Base-by-base conservation (phyloP, 2,888 invertebrate genomes). In the Cyaniris semiargus region DNA sequence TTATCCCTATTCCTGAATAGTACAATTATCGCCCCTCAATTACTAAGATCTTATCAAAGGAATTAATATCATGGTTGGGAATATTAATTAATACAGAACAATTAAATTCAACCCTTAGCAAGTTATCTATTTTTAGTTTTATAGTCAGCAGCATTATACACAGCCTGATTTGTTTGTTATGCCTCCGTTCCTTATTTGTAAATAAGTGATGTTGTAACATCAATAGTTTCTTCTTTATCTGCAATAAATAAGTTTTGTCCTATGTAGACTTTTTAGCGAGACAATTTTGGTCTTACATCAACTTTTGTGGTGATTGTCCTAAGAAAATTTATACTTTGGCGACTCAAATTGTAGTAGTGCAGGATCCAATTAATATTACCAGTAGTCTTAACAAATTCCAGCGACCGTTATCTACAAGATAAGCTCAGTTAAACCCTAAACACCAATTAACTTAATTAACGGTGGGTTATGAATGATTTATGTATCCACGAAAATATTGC, bases 321-420 rank as follows among this genome's bases (percentile, higher is more conserved):
- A 4, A 18, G 53, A 53, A 18, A 48, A 48, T 15, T 15, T 15
- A 53, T 53, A 53, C 4, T 31, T 66, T 15, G 27, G 27, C 27
- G 18, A 66, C 66, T 66, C 27, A 5, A 31, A 27, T 15, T 27
- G 15, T 7, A 13, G 44, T 27, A 66, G 27, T 31, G 6, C 27
- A 38, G 71, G n/a, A 38, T 71, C 71, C 71, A 71, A 72, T 44
- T 72, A 72, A 44, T 72, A 48, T 72, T 13, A 48, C 72, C 48
- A 44, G 72, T 72, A 44, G 74, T 74, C 74, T 53, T 7, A 74
- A 74, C 48, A 48, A 74, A 53, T 74, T 74, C 48, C 74, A 74
- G 10, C 15, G 8, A 48, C 13, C 21, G 74, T 74, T 53, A 74
- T 74, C 74, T 13, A 23, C 44, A 21, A 23, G 53, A 53, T 53